Base-by-base conservation (phyloP, 2,888 invertebrate species). In the Tiphia femorata region DNA sequence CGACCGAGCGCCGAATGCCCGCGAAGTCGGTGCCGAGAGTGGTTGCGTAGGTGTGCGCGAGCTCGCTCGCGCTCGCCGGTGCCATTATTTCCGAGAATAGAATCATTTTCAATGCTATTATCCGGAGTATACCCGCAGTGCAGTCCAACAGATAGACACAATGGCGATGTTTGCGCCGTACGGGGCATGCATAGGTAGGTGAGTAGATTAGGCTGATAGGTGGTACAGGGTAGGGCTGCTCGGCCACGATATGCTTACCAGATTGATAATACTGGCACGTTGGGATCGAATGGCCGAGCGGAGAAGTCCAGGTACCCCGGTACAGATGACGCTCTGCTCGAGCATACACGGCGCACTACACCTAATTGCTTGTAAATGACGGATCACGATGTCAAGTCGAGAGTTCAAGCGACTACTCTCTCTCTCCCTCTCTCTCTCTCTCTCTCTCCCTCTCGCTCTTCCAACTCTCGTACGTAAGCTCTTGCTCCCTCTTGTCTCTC, bases 91-190 rank as follows among this genome's bases (percentile, higher is more conserved):
- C 72, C 64, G 57, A 68, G 70, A 72, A 75, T 68, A 63, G 65
- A 67, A 72, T 73, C 75, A 75, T 75, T 75, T 76, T 74, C 76
- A 70, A 71, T 73, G 68, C 72, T 62, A 70, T 74, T 72, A 69
- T 66, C 70, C 61, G 49, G 66, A 68, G 65, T 72, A 64, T 58
- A 63, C 55, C 62, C 61, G 70, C 67, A 70, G 61, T 73, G 67
- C 71, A 70, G 72, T 73, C 62, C 68, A 65, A 72, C 68, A 67
- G 73, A 75, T 71, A 70, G 70, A 70, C 67, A 76, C 77, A 74
- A 77, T 74, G 68, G 64, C 67, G 63, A 75, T 73, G 70, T 77
- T 77, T 73, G 70, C 64, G 37, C 55, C 58, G 63, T 23, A 59
- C 55, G 58, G n/a, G 53, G 50, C 66, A 66, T 62, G 64, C 61